Evolutionary conservation across 2,888 invertebrate species (phyloP).

Genomic region (Dasysyrphus tricinctus): DNA sequence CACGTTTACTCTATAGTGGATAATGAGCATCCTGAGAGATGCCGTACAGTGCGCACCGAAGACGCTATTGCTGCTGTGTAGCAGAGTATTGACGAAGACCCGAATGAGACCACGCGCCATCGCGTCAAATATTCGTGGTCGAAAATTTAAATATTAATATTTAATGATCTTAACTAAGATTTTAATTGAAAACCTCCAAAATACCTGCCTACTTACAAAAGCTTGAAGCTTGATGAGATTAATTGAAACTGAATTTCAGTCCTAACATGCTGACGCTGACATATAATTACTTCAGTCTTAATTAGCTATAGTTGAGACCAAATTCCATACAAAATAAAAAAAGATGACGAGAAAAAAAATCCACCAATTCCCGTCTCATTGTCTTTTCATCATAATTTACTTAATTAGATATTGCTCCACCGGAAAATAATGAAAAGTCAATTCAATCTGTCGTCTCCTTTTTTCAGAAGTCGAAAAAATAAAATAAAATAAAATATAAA

Average conservation of each 20-base stretch:
- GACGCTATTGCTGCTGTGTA: no score
- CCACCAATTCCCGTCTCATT: neutral
- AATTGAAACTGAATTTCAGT: neutral
- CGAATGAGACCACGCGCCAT: no score
- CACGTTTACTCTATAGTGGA: no score
- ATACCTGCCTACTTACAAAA: neutral
- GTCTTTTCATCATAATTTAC: conserved; percentile 32
- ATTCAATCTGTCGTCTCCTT: conserved; percentile 33
- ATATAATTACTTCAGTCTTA: neutral
- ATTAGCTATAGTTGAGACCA: neutral
- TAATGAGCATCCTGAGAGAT: no score
- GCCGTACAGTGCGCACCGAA: no score
- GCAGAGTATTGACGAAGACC: no score
- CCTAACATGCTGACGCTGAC: neutral
- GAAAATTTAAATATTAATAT: no score
- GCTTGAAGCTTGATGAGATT: neutral
- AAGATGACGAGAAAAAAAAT: neutral
- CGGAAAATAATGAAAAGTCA: conserved; percentile 50
- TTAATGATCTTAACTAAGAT: no score
- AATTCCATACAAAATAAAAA: neutral
- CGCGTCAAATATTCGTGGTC: no score
- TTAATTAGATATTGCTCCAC: conserved; percentile 41
- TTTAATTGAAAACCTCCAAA: conserved; percentile 9
- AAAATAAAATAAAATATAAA: neutral
- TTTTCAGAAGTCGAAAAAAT: neutral